Evolutionary conservation across 2,797 vertebrate genomes (phyloP), one percentile per base, ranked within the genome.

Genomic region (Pipistrellus kuhlii): DNA sequence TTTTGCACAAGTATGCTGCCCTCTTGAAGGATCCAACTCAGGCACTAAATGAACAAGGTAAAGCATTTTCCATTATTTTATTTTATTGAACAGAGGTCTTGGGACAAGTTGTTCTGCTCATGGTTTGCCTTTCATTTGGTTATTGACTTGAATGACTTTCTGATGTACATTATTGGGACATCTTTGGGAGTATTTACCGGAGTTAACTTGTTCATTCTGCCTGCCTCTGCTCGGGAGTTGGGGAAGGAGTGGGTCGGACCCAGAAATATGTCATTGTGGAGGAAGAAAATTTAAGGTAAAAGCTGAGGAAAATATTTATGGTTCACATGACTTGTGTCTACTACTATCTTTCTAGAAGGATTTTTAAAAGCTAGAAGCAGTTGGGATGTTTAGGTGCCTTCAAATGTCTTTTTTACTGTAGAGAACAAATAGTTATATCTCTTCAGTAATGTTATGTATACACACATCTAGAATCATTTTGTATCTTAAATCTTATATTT

Each of bases 1-100:
- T 99, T 97, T 98, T 99, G 96, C 99, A 99, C 98, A 99, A 99
- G 97, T 99, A 99, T 35, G 99, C 99, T 55, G 99, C 99, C 71
- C 98, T 99, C 97, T 98, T 99, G 96, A 99, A 99, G 98, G 99
- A 99, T 96, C 99, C 99, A 18, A 97, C 99, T 73, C 99, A 99
- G 91, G 98, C 98, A 2, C 98, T 98, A 69, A 98, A 98, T 41
- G 99, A 99, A 88, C 99, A 99, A 98, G 99, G 99, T 99, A 98
- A 95, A 18, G 88, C 77, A 1, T 87, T 53, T 83, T 76, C 44
- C 77, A 21, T 51, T 11, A 1, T 88, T 96, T 88, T 53, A 12
- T 68, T 91, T 69, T 64, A 6, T 51, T 46, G 87, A 44, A 38
- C 23, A 76, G 14, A 73, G 4, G 48, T 10, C 5, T 69, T 83